Evolutionary conservation across 2,113 vertebrate genomes (phyloP).

Genomic region (Peromyscus maniculatus): DNA sequence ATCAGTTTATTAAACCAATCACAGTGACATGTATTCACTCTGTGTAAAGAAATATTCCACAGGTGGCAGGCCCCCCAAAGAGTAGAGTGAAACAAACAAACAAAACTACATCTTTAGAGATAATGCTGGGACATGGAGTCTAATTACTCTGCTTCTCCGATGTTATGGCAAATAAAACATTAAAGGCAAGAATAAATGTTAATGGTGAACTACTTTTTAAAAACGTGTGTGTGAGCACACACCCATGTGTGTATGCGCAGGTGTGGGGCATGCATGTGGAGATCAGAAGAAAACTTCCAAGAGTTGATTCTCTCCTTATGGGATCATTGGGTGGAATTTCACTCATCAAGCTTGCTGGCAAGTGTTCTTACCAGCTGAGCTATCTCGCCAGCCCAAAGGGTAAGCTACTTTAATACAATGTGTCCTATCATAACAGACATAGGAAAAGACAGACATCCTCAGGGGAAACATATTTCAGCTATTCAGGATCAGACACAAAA

Average conservation of each 20-base stretch:
- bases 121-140: neutral
- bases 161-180: constrained; percentile 37
- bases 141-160: constrained; percentile 8
- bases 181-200: neutral
- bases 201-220: neutral
- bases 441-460: neutral
- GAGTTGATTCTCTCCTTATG: neutral
- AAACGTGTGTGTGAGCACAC: neutral
- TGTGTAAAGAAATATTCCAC: too few relatives aligned
- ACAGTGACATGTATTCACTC: too few relatives aligned
- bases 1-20: too few relatives aligned
- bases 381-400: neutral
- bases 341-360: neutral
- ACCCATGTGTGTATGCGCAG: neutral
- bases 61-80: too few relatives aligned
- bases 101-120: neutral
- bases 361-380: neutral
- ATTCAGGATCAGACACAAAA: neutral
- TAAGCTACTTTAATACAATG: constrained; percentile 15
- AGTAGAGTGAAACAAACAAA: too few relatives aligned
- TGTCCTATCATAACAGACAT: constrained; percentile 6
- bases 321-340: neutral
- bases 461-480: neutral
- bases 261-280: neutral
- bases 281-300: neutral